Evolutionary conservation across 2,113 vertebrate genomes (phyloP).

Genomic region (Jacana jacana): DNA sequence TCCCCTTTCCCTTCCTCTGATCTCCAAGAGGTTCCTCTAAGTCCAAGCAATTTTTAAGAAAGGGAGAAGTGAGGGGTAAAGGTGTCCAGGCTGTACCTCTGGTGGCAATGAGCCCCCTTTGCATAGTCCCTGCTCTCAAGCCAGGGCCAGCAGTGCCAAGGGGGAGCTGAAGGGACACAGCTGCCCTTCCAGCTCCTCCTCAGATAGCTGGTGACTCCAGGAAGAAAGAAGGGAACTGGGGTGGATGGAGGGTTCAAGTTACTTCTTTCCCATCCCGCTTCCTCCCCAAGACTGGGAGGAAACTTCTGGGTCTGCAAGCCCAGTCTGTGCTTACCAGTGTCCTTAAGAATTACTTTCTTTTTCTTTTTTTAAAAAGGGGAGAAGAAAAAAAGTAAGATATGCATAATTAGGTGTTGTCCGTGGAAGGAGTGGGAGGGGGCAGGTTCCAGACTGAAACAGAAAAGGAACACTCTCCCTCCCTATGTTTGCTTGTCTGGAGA

Average conservation of each 20-base stretch:
- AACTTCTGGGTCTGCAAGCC: neutral
- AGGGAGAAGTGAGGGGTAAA: neutral
- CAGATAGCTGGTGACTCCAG: neutral
- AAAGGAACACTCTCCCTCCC: neutral
- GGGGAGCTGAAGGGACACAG: neutral
- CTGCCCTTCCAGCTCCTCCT: neutral
- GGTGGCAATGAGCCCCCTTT: neutral
- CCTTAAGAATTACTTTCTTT: neutral
- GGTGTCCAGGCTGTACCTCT: neutral
- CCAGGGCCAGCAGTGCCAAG: neutral
- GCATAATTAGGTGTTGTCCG: neutral
- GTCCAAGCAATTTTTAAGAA: neutral
- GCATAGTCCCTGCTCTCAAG: neutral
- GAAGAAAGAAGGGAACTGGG: neutral
- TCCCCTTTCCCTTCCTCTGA: neutral
- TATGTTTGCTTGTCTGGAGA: neutral
- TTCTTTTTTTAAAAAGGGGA: neutral
- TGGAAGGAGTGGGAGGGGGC: neutral
- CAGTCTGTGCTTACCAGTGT: conserved; percentile 46
- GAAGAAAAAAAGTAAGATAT: neutral
- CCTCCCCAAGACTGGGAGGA: neutral
- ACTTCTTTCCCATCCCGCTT: neutral
- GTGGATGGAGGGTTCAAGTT: neutral
- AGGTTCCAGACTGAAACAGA: neutral
- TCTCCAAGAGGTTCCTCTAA: neutral